phyloP scores from a whole-genome alignment of 2,888 invertebrate species.

The Clunio marinus region DNA sequence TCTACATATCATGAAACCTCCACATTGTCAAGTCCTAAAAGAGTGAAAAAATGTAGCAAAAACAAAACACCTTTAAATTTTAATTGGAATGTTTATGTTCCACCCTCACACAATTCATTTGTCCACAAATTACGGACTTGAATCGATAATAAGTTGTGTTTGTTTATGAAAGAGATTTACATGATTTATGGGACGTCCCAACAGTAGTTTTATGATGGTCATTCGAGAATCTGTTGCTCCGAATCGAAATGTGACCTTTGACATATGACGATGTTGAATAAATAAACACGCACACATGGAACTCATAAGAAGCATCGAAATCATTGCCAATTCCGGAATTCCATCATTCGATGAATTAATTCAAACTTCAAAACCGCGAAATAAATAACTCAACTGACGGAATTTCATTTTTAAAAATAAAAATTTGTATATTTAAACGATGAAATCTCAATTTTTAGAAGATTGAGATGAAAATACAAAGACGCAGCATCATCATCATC shows the following conservation, averaged over 20 bases:
- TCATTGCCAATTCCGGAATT: neutral
- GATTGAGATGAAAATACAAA: neutral
- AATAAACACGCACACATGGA: too few relatives aligned
- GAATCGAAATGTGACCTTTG: neutral
- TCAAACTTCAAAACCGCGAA: too few relatives aligned
- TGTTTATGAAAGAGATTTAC: slow-evolving; percentile 14
- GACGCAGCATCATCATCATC: slow-evolving; percentile 20
- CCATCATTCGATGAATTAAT: neutral
- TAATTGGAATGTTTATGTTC: slow-evolving; percentile 36
- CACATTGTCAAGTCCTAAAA: neutral
- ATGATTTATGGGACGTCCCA: slow-evolving; percentile 30
- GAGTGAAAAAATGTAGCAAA: too few relatives aligned
- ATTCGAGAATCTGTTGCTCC: slow-evolving; percentile 22
- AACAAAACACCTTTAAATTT: slow-evolving; percentile 6
- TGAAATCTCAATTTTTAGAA: slow-evolving; percentile 11
- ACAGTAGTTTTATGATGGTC: neutral
- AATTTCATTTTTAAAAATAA: slow-evolving; percentile 3
- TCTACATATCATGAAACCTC: neutral
- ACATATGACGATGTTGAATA: neutral
- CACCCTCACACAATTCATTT: neutral
- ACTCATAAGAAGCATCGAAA: neutral
- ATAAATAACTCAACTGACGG: neutral
- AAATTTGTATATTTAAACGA: neutral
- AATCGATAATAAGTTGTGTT: neutral
- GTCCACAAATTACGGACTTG: neutral